A percentile compares a stretch with the other conserved stretches of the same genome.
Conservation (phyloP, 2,113 vertebrate species). For the Aegithalos caudatus region DNA sequence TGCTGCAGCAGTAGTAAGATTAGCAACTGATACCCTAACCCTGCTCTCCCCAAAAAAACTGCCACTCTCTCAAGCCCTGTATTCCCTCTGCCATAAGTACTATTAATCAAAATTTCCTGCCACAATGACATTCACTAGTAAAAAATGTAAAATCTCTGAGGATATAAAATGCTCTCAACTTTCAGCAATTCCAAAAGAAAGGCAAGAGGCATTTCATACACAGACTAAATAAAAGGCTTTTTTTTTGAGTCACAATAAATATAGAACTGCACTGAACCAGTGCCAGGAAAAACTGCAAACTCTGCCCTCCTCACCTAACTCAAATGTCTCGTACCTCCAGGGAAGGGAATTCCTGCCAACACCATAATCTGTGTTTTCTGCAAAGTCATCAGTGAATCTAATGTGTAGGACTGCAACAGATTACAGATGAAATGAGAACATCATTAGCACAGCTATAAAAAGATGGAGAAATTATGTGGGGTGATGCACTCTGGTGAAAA, state of each 20-base stretch:
- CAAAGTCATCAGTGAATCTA: conserved; percentile 32
- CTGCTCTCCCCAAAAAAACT: background rate
- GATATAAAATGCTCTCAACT: background rate
- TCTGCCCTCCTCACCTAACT: conserved; percentile 47
- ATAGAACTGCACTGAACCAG: background rate
- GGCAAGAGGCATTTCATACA: background rate
- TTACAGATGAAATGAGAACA: conserved; percentile 8
- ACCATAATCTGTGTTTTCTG: background rate
- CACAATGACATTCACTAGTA: background rate
- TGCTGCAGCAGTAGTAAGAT: background rate
- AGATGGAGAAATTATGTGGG: background rate
- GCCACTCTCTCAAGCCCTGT: background rate
- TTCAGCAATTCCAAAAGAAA: background rate
- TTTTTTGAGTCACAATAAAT: conserved; percentile 15
- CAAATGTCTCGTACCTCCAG: background rate
- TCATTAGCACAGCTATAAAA: conserved; percentile 20
- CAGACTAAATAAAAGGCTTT: conserved; percentile 22
- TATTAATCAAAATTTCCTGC: background rate
- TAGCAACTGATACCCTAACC: background rate
- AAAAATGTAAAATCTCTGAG: background rate
- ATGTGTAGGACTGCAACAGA: conserved; percentile 3
- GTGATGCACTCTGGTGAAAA: background rate
- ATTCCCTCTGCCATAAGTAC: background rate
- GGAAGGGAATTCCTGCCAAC: conserved; percentile 43
- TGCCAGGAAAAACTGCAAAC: conserved; percentile 43